These are phyloP conservation scores for Psittacara wagleri DNA, from an alignment of 2,113 vertebrate genomes.

Conservation along the genomic window DNA sequence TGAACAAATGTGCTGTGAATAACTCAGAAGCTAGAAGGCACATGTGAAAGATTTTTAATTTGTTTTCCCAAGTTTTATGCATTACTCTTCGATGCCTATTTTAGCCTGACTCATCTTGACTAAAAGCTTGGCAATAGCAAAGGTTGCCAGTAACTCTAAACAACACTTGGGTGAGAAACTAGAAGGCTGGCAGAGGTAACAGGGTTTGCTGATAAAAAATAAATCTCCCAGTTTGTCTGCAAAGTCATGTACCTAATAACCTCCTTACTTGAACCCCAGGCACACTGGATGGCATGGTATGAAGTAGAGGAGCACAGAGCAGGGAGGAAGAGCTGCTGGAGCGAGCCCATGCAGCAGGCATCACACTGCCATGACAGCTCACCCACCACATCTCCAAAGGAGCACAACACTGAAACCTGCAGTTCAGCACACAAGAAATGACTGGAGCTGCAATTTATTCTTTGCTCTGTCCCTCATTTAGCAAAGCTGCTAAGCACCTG, in stretches of 20 bases:
- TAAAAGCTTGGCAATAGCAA: conserved; percentile 48
- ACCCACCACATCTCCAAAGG: neutral
- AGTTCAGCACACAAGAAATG: neutral
- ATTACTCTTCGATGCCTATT: conserved; percentile 22
- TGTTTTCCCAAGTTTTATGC: conserved; percentile 14
- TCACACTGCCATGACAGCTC: neutral
- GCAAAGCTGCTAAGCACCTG: neutral
- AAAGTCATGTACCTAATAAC: neutral
- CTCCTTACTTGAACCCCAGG: neutral
- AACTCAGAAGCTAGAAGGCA: conserved; percentile 47
- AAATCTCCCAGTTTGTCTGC: neutral
- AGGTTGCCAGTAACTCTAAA: conserved; percentile 38
- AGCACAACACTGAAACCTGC: neutral
- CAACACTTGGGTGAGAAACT: conserved; percentile 22
- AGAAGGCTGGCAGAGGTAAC: conserved; percentile 25
- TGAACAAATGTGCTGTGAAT: conserved; percentile 48
- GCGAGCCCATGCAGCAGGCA: neutral
- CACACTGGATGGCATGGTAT: accelerated
- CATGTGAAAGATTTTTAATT: conserved; percentile 47
- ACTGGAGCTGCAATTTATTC: neutral
- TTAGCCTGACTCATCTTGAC: conserved; percentile 52
- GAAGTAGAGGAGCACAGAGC: neutral
- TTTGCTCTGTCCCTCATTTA: neutral
- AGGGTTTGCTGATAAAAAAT: neutral
- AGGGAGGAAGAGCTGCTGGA: neutral